phyloP scores from a whole-genome alignment of 1,140 invertebrate genomes.

The Ectropis grisescens region DNA sequence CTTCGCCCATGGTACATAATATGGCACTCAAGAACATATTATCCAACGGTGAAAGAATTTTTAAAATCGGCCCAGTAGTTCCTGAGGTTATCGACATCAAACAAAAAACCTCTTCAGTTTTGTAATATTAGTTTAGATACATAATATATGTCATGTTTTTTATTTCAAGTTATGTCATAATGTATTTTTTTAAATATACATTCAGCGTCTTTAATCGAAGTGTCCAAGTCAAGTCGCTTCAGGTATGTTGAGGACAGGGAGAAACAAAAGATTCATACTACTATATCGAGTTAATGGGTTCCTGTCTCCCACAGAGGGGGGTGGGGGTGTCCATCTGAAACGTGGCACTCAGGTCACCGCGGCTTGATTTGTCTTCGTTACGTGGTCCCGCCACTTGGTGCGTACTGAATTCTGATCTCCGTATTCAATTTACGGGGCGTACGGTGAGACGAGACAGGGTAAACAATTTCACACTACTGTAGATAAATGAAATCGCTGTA shows the following conservation, averaged over 20 bases:
- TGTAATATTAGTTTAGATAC: too few relatives aligned
- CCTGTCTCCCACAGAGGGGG: constrained; percentile 44
- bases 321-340: constrained; percentile 45
- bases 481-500: neutral
- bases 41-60: too few relatives aligned
- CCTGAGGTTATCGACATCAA: too few relatives aligned
- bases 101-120: too few relatives aligned
- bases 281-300: constrained; percentile 60
- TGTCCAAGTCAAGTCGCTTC: constrained; percentile 32
- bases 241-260: constrained; percentile 17
- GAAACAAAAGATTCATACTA: constrained; percentile 56
- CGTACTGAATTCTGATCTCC: constrained; percentile 45
- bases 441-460: neutral
- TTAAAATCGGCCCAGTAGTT: too few relatives aligned
- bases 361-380: constrained; percentile 68
- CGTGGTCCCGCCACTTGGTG: constrained; percentile 39
- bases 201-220: constrained; percentile 30
- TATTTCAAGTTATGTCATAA: too few relatives aligned
- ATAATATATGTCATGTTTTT: too few relatives aligned
- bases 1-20: too few relatives aligned
- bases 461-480: neutral
- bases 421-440: constrained; percentile 31
- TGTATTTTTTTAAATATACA: too few relatives aligned
- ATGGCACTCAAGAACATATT: too few relatives aligned
- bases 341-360: constrained; percentile 31